phyloP scores from a whole-genome alignment of 2,888 invertebrate species.

The Glyphotaelius pellucidus region DNA sequence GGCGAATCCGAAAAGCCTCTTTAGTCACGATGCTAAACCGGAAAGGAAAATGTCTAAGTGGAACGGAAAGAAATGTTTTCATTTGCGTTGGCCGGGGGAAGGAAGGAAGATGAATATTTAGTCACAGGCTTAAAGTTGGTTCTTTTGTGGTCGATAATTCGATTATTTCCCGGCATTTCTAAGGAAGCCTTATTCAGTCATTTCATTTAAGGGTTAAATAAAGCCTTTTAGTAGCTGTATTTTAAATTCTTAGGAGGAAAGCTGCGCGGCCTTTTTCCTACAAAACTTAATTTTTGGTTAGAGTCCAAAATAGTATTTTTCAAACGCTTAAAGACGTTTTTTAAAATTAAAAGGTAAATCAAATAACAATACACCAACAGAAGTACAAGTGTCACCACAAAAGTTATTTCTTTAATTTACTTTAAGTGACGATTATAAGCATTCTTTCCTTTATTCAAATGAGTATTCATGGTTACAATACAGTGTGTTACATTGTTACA shows the following conservation, averaged over 20 bases:
- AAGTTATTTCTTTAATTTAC: not conserved
- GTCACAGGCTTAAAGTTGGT: conserved; percentile 7
- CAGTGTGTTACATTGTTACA: too few relatives aligned
- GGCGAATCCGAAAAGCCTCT: conserved; percentile 6
- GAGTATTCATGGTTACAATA: too few relatives aligned
- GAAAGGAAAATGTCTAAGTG: conserved; percentile 8
- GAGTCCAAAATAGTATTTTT: too few relatives aligned
- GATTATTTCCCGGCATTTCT: conserved; percentile 5
- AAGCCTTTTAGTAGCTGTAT: not conserved
- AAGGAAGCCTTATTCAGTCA: not conserved
- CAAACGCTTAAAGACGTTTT: too few relatives aligned
- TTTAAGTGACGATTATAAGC: not conserved
- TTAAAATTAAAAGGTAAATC: too few relatives aligned
- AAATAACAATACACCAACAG: not conserved
- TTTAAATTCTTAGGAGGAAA: not conserved
- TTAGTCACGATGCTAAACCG: not conserved
- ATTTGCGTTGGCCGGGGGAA: not conserved
- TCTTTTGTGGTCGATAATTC: conserved; percentile 21
- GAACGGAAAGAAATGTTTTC: conserved; percentile 15
- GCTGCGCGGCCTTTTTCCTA: too few relatives aligned
- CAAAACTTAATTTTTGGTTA: too few relatives aligned
- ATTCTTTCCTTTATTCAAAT: not conserved
- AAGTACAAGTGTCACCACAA: not conserved
- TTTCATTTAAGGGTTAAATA: not conserved
- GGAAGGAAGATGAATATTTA: not conserved